phyloP scores from a whole-genome alignment of 2,888 invertebrate genomes.

The Hyalella azteca region DNA sequence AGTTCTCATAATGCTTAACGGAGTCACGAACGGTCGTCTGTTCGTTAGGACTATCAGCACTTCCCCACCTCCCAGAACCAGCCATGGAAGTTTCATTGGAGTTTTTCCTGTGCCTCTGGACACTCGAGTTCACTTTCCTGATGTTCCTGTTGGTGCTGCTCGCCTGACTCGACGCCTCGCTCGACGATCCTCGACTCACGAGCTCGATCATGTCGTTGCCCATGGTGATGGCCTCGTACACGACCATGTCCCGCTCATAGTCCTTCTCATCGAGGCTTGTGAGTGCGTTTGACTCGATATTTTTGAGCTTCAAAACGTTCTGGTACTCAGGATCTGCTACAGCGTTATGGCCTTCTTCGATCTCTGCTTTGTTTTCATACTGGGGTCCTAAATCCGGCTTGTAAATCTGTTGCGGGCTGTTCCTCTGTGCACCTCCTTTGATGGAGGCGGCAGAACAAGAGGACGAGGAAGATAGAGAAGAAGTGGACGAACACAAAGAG shows the following conservation, averaged over 20 bases:
- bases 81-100: slow-evolving; percentile 1
- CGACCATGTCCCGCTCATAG: slow-evolving; percentile 55
- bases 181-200: slow-evolving; percentile 15
- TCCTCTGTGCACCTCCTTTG: slow-evolving; percentile 52
- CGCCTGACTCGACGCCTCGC: not conserved
- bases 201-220: slow-evolving; percentile 55
- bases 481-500: slow-evolving; percentile 45
- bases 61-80: not conserved
- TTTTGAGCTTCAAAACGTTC: slow-evolving; percentile 47
- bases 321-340: slow-evolving; percentile 48
- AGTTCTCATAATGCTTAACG: slow-evolving; percentile 55
- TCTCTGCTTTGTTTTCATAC: too few species aligned
- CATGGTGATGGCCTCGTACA: slow-evolving; percentile 57
- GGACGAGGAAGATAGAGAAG: slow-evolving; percentile 52
- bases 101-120: slow-evolving; percentile 36
- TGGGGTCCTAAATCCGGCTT: not conserved
- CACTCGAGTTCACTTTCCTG: not conserved
- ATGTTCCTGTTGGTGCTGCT: slow-evolving; percentile 6
- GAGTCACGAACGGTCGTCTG: slow-evolving; percentile 48
- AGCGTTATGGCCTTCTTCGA: not conserved
- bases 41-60: not conserved
- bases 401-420: slow-evolving; percentile 45
- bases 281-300: not conserved
- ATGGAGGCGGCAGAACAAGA: slow-evolving; percentile 54
- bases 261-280: slow-evolving; percentile 48